Evolutionary conservation across 2,797 vertebrate genomes (phyloP).

Genomic region (Mormyrus proboscirostris): DNA sequence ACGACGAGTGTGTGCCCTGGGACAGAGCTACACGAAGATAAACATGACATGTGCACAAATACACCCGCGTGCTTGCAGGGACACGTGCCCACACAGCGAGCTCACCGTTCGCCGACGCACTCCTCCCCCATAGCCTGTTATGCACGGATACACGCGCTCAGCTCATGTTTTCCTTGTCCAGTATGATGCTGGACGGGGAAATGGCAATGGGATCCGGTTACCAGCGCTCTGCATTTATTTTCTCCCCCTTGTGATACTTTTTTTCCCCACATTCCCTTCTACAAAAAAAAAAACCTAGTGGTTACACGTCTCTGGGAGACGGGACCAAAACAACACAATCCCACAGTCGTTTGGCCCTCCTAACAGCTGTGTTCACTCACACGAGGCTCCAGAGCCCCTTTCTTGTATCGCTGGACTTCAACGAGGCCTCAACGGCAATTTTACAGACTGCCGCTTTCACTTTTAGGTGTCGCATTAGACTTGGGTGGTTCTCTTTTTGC

Average conservation of each 20-base stretch:
- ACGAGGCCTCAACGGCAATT: constrained; percentile 34
- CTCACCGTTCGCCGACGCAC: neutral
- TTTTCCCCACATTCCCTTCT: constrained; percentile 54
- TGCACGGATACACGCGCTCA: neutral
- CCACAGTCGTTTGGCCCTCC: constrained; percentile 55
- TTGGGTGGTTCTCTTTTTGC: constrained; percentile 41
- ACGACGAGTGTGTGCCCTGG: neutral
- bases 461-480: constrained; percentile 41
- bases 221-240: constrained; percentile 51
- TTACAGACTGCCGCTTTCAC: constrained; percentile 52
- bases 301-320: constrained; percentile 61
- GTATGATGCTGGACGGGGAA: neutral
- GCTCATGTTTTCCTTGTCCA: neutral
- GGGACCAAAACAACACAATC: constrained; percentile 50
- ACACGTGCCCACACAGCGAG: neutral
- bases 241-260: constrained; percentile 60
- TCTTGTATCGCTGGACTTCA: neutral
- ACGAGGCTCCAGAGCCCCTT: constrained; percentile 35
- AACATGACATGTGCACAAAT: neutral
- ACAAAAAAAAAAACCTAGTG: constrained; percentile 57
- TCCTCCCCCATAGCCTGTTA: neutral
- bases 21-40: neutral
- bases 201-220: neutral
- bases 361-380: constrained; percentile 72
- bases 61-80: constrained; percentile 16